These are phyloP conservation scores for Blastomussa wellsi DNA, from an alignment of 92 coral and sea anemone species.

Conservation along the genomic window DNA sequence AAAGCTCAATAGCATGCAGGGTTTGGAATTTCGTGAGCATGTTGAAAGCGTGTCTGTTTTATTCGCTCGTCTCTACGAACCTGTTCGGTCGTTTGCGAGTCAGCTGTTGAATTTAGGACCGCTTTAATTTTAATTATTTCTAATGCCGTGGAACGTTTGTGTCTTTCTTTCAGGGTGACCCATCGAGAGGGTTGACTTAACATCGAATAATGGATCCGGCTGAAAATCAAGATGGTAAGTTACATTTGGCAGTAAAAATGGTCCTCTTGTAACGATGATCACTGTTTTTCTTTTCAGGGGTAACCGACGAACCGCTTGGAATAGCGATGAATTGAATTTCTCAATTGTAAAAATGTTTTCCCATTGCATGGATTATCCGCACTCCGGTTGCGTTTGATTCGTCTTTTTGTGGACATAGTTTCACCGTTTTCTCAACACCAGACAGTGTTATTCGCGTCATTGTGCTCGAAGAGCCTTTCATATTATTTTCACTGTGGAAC, in stretches of 20 bases:
- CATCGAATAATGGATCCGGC: conserved; percentile 12
- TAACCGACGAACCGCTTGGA: not conserved
- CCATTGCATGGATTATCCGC: not conserved
- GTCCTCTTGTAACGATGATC: not conserved
- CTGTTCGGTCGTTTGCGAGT: not conserved
- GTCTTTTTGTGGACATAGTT: conserved; percentile 8
- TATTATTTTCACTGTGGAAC: not conserved
- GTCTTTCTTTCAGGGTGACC: conserved; percentile 32
- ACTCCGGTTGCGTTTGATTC: not conserved
- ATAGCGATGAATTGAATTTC: not conserved
- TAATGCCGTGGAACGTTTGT: not conserved
- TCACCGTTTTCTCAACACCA: not conserved
- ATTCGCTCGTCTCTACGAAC: conserved; percentile 10
- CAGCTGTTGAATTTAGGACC: not conserved
- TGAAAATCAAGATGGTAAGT: conserved; percentile 36
- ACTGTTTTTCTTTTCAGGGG: not conserved
- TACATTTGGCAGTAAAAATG: not conserved
- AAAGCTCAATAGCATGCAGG: conserved; percentile 29
- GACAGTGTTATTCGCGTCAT: not conserved
- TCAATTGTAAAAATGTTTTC: conserved; percentile 2
- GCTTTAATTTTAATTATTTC: not conserved
- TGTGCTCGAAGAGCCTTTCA: not conserved
- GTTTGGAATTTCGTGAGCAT: conserved; percentile 29
- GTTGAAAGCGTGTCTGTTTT: conserved; percentile 27
- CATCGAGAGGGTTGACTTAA: conserved; percentile 20